Evolutionary conservation across 2,797 vertebrate species (phyloP).

Genomic region (Trachops cirrhosus): DNA sequence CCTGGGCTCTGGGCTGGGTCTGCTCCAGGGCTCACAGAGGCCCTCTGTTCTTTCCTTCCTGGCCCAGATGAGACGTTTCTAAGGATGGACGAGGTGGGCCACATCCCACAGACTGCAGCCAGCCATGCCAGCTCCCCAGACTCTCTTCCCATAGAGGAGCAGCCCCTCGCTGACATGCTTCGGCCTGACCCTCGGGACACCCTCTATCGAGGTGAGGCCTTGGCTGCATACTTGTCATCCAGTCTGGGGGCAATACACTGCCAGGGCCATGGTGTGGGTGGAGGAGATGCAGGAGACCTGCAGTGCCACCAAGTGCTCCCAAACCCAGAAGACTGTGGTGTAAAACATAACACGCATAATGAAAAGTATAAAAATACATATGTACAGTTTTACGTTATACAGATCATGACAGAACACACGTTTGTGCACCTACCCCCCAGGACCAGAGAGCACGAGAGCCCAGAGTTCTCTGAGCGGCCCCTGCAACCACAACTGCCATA

Average conservation of each 20-base stretch:
- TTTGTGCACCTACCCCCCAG: neutral
- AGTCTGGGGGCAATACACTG: fast-evolving
- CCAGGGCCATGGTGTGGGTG: neutral
- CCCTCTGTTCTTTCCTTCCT: neutral
- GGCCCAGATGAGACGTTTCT: conserved; percentile 89
- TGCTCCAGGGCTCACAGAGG: neutral
- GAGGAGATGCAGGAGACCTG: neutral
- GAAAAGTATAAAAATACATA: neutral
- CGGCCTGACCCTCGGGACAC: conserved; percentile 90
- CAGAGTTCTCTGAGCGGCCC: fast-evolving
- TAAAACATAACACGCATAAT: neutral
- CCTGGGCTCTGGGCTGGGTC: neutral
- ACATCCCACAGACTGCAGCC: conserved; percentile 92
- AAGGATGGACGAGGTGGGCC: conserved; percentile 87
- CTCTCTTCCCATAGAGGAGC: neutral
- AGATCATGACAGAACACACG: neutral
- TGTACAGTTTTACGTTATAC: neutral
- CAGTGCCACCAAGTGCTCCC: neutral
- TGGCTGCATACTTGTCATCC: fast-evolving
- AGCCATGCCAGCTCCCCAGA: conserved; percentile 76
- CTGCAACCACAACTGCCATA: fast-evolving
- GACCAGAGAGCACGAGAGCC: neutral
- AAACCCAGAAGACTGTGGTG: neutral
- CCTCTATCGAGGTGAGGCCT: conserved; percentile 86
- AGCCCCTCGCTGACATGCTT: conserved; percentile 88